Evolutionary conservation across 2,888 invertebrate genomes (phyloP), one percentile per base, ranked within the genome.

Genomic region (Choreutis nemorana): DNA sequence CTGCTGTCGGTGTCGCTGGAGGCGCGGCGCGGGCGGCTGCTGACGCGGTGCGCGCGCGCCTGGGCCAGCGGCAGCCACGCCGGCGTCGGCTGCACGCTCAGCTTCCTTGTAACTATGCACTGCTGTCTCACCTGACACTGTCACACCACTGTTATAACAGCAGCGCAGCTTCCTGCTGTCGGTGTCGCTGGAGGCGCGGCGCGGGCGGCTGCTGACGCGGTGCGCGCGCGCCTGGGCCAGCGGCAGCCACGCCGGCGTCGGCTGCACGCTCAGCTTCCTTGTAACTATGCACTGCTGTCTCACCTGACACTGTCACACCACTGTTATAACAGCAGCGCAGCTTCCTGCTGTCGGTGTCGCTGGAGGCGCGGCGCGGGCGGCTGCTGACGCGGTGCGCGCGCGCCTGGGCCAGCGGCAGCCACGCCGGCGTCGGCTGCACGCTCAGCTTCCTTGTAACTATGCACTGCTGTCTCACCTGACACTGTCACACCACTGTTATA

Each of bases 391-490:
- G 85, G 25, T 91, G 93, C 51, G 89, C 90, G 0, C 81, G 81
- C 28, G 85, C 86, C 45, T 94, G 94, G 90, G 84, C 89, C 2
- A 87, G 90, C 35, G 92, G 92, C n/a, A 87, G 87, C 31, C 87
- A 86, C 47, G 62, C 73, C 5, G 81, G 83, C 2, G 82, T 82
- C 0, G 89, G 88, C 0, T 89, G 89, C 45, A 84, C 89, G 0
- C 78, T 91, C 26, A 81, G 57, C 45, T 84, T 60, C 50, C 35
- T 77, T 53, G 73, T 77, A 43, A 44, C 40, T 34, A n/a, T n/a
- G n/a, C n/a, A n/a, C n/a, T n/a, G n/a, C n/a, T n/a, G n/a, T n/a
- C n/a, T n/a, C n/a, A n/a, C n/a, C n/a, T n/a, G n/a, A n/a, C n/a
- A n/a, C n/a, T n/a, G n/a, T n/a, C n/a, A n/a, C n/a, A n/a, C n/a